phyloP scores from a whole-genome alignment of 2,113 vertebrate genomes.

The Marcusenius ussheri region DNA sequence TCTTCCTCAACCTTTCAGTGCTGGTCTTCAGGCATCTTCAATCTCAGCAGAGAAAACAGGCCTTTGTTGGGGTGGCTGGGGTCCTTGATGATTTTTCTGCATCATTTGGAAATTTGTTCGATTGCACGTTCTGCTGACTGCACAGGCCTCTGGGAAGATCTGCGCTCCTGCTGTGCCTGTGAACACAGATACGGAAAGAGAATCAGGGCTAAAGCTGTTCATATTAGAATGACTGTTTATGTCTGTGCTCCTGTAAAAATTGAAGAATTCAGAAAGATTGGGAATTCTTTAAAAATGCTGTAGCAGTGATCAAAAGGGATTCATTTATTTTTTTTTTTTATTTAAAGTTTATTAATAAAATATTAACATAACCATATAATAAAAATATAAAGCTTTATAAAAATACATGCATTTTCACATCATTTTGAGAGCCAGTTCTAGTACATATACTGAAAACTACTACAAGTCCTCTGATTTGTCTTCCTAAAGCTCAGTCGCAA shows the following conservation, averaged over 20 bases:
- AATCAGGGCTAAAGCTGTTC: neutral
- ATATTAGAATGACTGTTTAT: neutral
- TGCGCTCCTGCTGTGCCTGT: neutral
- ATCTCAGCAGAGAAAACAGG: neutral
- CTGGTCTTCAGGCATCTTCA: neutral
- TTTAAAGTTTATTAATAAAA: neutral
- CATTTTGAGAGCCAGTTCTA: neutral
- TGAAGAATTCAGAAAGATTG: neutral
- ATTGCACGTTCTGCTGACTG: too few relatives aligned
- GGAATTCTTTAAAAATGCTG: neutral
- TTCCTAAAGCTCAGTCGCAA: neutral
- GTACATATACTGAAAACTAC: neutral
- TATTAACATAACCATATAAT: neutral
- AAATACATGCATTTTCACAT: neutral
- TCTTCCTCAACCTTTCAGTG: neutral
- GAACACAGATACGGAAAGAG: neutral
- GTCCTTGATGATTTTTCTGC: too few relatives aligned
- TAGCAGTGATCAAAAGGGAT: neutral
- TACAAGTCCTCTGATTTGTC: neutral
- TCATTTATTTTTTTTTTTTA: neutral
- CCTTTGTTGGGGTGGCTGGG: neutral
- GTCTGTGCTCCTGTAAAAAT: neutral
- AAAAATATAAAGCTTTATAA: neutral
- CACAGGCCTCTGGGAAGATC: neutral
- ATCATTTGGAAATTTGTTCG: too few relatives aligned